Evolutionary conservation across 2,113 vertebrate genomes (phyloP), one percentile per base, ranked within the genome.

Genomic region (Taxidea taxus): DNA sequence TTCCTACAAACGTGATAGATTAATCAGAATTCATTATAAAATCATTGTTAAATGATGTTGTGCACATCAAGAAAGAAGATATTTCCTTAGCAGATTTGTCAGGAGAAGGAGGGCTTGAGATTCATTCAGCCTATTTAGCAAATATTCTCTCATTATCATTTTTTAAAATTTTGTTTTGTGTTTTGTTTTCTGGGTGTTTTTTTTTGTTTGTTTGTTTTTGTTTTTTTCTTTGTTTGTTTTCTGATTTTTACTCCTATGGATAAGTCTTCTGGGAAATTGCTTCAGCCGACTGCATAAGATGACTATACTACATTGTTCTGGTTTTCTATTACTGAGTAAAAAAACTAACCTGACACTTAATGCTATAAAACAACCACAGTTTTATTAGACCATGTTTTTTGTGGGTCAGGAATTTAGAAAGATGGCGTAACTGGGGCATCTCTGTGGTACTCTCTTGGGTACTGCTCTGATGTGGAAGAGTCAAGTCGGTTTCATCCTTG

Each of bases 221-320:
- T 21, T 58, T 58, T 58, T 54, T 54, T 54, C 15, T 58, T 58
- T 58, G 56, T 58, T 58, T 58, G 56, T 58, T 58, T 58, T 10
- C 8, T 25, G 56, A 10, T 68, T 29, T 68, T 34, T 6, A 37
- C 42, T 68, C 42, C 44, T n/a, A 20, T 27, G 13, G 9, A 27
- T 82, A 56, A 29, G 23, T 4, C 11, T 56, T 90, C 51, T 3
- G 49, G 72, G 44, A 25, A 77, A 51, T 6, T 51, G 20, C 34
- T 27, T 27, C 66, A 21, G 68, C 54, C 34, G 16, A 42, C 31
- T 7, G 15, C 64, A 16, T 18, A 54, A 54, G 42, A 74, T 5
- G 13, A 42, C 23, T 6, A 14, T 2, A n/a, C 4, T 15, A 2
- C 15, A 25, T 14, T 27, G 4, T 51, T 66, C 11, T 9, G n/a